Conservation (phyloP, 1,140 invertebrate genomes). For the Subanguina moxae region DNA sequence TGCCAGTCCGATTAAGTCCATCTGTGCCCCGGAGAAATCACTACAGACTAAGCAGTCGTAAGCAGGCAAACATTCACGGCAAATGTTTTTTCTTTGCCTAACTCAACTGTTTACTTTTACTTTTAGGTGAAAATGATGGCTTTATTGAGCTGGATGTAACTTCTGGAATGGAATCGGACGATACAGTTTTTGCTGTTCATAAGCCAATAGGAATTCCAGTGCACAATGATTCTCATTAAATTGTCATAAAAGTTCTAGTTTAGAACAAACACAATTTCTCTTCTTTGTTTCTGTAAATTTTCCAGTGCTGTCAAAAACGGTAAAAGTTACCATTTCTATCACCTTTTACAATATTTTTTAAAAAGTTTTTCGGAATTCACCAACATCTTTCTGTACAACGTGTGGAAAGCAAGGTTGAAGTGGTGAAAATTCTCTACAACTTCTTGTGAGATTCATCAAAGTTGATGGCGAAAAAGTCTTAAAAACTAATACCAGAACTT, state of each 20-base stretch:
- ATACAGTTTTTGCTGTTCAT: not conserved
- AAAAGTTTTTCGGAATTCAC: no score
- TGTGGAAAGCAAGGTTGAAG: no score
- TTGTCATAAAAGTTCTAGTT: not conserved
- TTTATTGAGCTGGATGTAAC: not conserved
- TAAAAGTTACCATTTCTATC: no score
- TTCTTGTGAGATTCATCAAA: no score
- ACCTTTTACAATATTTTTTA: no score
- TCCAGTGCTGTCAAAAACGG: no score
- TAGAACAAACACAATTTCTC: no score
- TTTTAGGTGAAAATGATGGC: not conserved
- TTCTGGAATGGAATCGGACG: conserved; percentile 2
- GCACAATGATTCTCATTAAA: not conserved
- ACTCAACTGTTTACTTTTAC: not conserved
- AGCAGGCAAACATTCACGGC: not conserved
- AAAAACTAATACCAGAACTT: no score
- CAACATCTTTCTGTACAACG: no score
- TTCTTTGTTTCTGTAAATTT: no score
- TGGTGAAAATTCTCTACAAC: no score
- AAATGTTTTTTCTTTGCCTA: not conserved
- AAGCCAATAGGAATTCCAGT: not conserved
- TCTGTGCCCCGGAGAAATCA: not conserved
- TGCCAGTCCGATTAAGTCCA: not conserved
- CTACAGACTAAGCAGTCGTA: not conserved
- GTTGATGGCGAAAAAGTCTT: no score